Conservation (phyloP, 2,888 invertebrate species). For the Arge pagana region DNA sequence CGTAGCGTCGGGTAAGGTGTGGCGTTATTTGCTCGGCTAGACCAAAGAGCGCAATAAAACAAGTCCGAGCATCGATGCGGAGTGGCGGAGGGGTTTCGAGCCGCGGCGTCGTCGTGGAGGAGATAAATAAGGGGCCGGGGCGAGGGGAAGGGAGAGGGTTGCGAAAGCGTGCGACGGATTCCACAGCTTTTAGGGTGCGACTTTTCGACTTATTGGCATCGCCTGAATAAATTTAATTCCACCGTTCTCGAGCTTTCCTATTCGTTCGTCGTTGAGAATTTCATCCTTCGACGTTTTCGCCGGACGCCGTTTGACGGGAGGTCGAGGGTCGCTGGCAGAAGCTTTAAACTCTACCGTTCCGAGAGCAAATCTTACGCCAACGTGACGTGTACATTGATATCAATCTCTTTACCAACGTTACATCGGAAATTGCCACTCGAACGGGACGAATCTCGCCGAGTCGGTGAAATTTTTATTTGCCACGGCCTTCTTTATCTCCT, state of each 20-base stretch:
- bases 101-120: not conserved
- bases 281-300: slow-evolving; percentile 42
- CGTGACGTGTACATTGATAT: no score
- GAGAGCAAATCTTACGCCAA: no score
- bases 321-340: no score
- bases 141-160: slow-evolving; percentile 11
- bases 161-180: slow-evolving; percentile 37
- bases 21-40: slow-evolving; percentile 13
- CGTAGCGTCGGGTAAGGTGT: not conserved
- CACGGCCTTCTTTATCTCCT: no score
- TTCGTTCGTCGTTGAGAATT: slow-evolving; percentile 46
- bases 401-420: no score
- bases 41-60: slow-evolving; percentile 13
- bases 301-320: slow-evolving; percentile 35
- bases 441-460: no score
- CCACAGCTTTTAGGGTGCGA: slow-evolving; percentile 50
- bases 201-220: slow-evolving; percentile 54
- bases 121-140: not conserved
- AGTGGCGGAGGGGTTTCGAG: not conserved
- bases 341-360: no score
- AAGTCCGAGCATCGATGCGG: no score
- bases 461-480: no score
- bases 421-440: no score
- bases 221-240: slow-evolving; percentile 56
- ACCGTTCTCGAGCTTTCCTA: slow-evolving; percentile 42